Percentiles rank a stretch among this genome's conserved stretches.
Conservation (phyloP, 2,888 invertebrate species). For the Oconnorella tubifera region DNA sequence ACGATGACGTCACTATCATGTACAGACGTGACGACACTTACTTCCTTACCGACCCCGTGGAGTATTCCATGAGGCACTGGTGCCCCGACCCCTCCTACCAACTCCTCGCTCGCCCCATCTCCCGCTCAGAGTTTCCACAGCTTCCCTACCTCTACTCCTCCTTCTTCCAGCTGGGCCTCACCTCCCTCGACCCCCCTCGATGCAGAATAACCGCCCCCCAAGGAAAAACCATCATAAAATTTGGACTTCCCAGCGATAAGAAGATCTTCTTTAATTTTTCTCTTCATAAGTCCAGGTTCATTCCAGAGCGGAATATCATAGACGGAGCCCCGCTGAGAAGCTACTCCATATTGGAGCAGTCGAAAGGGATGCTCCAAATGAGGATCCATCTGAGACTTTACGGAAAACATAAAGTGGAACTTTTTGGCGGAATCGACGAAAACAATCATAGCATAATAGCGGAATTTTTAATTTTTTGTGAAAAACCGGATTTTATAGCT, state of each 20-base stretch:
- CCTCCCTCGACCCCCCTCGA: constrained; percentile 9
- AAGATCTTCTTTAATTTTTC: constrained; percentile 14
- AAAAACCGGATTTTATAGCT: constrained; percentile 16
- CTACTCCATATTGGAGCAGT: constrained; percentile 17
- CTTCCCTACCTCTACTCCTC: constrained; percentile 15
- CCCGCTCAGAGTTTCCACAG: constrained; percentile 30
- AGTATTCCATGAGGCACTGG: constrained; percentile 39
- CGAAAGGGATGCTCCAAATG: not conserved
- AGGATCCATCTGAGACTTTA: constrained; percentile 17
- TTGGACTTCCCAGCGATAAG: constrained; percentile 13
- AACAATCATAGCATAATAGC: constrained; percentile 3
- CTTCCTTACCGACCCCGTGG: constrained; percentile 43
- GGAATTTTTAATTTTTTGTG: constrained; percentile 21
- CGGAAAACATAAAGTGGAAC: constrained; percentile 27
- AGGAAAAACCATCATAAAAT: constrained; percentile 17
- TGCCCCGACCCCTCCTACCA: constrained; percentile 39
- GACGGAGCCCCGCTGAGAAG: constrained; percentile 14
- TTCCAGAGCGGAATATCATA: constrained; percentile 2
- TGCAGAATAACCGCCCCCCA: constrained; percentile 16
- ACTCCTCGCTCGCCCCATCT: constrained; percentile 38
- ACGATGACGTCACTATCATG: constrained; percentile 17
- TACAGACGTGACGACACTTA: constrained; percentile 40
- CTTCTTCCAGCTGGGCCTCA: constrained; percentile 23
- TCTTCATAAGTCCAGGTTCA: constrained; percentile 17
- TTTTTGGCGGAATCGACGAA: constrained; percentile 11